These are phyloP conservation scores for Phasianus colchicus DNA, from an alignment of 2,113 vertebrate genomes.

Conservation along the genomic window DNA sequence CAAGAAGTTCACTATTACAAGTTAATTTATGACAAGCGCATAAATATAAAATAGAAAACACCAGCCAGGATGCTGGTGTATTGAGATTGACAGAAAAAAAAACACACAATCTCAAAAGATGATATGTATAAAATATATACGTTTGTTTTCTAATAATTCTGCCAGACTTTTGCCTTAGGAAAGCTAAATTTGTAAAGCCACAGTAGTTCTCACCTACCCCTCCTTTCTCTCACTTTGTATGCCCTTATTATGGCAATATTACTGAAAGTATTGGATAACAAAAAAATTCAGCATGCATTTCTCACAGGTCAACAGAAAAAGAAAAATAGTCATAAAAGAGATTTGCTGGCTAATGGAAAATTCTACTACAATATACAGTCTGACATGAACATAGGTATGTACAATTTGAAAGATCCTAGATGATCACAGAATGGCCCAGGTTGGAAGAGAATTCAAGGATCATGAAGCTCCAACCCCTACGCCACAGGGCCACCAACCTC, in stretches of 20 bases:
- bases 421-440: no score
- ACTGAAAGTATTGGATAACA: no score
- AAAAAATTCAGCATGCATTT: rapidly evolving
- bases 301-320: rapidly evolving
- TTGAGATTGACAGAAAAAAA: background rate
- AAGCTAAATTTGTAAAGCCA: background rate
- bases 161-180: background rate
- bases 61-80: background rate
- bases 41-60: background rate
- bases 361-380: background rate
- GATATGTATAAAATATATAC: background rate
- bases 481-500: no score
- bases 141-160: background rate
- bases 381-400: background rate
- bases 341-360: background rate
- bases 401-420: background rate
- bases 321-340: rapidly evolving
- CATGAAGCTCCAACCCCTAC: no score
- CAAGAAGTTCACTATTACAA: background rate
- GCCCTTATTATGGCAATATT: background rate
- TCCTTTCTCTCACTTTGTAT: background rate
- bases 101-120: background rate
- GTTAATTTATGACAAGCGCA: background rate
- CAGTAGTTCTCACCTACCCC: background rate
- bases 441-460: no score